Percentiles rank a stretch among this genome's conserved stretches.
phyloP scores from a whole-genome alignment of 2,888 invertebrate genomes.

The Brassicogethes aeneus region DNA sequence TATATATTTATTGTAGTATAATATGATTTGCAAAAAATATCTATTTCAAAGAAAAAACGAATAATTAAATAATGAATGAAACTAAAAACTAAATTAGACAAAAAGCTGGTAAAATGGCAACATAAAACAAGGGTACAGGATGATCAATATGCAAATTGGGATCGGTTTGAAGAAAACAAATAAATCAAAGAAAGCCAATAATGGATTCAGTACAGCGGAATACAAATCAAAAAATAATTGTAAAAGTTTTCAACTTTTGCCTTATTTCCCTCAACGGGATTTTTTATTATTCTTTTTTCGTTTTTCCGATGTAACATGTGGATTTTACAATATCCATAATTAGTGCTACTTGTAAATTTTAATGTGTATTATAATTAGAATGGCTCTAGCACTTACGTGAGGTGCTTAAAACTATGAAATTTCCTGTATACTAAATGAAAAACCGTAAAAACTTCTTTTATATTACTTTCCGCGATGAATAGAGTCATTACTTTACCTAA shows the following conservation, averaged over 20 bases:
- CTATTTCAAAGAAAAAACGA: too few relatives aligned
- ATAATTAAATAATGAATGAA: too few relatives aligned
- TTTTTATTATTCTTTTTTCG: not conserved
- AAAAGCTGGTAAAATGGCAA: constrained; percentile 14
- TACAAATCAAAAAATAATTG: constrained; percentile 35
- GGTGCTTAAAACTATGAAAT: not conserved
- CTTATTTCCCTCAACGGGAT: not conserved
- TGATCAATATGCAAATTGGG: constrained; percentile 25
- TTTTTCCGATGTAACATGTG: constrained; percentile 12
- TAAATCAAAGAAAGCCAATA: constrained; percentile 30
- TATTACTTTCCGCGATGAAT: too few relatives aligned
- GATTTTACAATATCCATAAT: constrained; percentile 23
- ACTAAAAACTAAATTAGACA: not conserved
- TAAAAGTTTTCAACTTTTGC: constrained; percentile 23
- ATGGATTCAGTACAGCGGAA: constrained; percentile 29
- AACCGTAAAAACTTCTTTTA: not conserved
- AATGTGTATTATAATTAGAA: constrained; percentile 2
- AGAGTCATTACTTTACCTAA: too few relatives aligned
- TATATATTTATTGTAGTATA: too few relatives aligned
- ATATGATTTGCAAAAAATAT: too few relatives aligned
- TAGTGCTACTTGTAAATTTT: constrained; percentile 2
- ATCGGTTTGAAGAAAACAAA: constrained; percentile 20
- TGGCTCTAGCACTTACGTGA: not conserved
- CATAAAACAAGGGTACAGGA: constrained; percentile 20
- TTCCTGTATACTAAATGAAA: not conserved